Evolutionary conservation across 2,113 vertebrate species (phyloP), one percentile per base, ranked within the genome.

Genomic region (Clarias magur): DNA sequence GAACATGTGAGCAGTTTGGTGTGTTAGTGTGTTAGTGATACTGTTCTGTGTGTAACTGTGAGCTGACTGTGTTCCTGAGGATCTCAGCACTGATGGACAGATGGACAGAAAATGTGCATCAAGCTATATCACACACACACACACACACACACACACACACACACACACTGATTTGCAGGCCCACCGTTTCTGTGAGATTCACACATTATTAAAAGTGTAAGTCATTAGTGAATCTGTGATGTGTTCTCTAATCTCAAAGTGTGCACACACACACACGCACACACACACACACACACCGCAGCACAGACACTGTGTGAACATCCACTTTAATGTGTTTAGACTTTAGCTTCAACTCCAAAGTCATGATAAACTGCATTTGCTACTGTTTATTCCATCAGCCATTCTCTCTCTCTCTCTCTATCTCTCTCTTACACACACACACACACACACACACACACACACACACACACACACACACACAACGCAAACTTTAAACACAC

Each of bases 81-180:
- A 83, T 62, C 56, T 15, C 25, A 82, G 62, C 83, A 59, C 65
- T 88, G 80, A 89, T 72, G 75, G 65, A 89, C 73, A 85, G 62
- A 80, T 88, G 75, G 80, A 82, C 7, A 68, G 67, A 34, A 27
- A 34, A 68, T 17, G 27, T 30, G 67, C 67, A 68, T 68, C 68
- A 72, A 38, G 17, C 34, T 42, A 17, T 72, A 72, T 4, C 68
- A 38, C 15, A 42, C 34, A 72, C 34, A 38, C 65, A 68, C 65
- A 72, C 68, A 72, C 68, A 70, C 68, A 70, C 68, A 34, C 27
- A 70, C 30, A 38, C 16, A 70, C 27, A 70, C 38, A 75, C 72
- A 75, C 73, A 76, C 42, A 42, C 34, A 73, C 30, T 25, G 19
- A 38, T 48, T 73, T 48, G 19, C 34, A 70, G 68, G 30, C 30